phyloP scores from a whole-genome alignment of 2,113 vertebrate genomes.

The Coturnix japonica region DNA sequence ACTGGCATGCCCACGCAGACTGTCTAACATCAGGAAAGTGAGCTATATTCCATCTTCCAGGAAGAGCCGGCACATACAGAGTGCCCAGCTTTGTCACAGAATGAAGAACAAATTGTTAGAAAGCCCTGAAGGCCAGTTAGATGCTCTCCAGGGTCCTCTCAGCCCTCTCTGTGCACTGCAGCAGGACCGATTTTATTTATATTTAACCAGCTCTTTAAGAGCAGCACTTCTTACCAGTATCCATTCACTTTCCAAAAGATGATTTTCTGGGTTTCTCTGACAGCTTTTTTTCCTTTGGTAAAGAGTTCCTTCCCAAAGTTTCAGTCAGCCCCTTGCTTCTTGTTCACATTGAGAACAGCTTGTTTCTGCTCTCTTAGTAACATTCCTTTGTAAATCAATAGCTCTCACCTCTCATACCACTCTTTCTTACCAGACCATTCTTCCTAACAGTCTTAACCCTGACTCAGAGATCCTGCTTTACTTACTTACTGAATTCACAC shows the following conservation, averaged over 20 bases:
- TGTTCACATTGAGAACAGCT: background rate
- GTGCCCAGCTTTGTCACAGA: background rate
- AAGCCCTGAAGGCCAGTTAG: background rate
- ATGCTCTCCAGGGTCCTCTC: background rate
- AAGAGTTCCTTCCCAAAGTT: background rate
- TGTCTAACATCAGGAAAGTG: background rate
- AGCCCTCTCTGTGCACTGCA: background rate
- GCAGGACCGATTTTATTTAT: background rate
- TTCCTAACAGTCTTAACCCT: background rate
- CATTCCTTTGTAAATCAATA: background rate
- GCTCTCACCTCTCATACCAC: background rate
- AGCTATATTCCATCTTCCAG: background rate
- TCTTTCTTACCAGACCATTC: background rate
- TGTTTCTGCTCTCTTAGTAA: background rate
- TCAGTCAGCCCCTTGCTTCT: rapidly evolving
- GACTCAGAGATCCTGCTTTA: background rate
- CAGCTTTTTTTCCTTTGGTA: background rate
- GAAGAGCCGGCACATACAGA: background rate
- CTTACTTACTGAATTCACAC: slow-evolving; percentile 3
- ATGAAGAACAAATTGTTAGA: background rate
- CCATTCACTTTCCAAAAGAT: background rate
- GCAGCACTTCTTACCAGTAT: background rate
- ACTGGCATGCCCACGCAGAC: background rate
- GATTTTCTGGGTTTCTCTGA: background rate
- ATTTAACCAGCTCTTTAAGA: background rate